Base-by-base conservation (phyloP, 1,140 invertebrate genomes). In the Phymastichus coffea region DNA sequence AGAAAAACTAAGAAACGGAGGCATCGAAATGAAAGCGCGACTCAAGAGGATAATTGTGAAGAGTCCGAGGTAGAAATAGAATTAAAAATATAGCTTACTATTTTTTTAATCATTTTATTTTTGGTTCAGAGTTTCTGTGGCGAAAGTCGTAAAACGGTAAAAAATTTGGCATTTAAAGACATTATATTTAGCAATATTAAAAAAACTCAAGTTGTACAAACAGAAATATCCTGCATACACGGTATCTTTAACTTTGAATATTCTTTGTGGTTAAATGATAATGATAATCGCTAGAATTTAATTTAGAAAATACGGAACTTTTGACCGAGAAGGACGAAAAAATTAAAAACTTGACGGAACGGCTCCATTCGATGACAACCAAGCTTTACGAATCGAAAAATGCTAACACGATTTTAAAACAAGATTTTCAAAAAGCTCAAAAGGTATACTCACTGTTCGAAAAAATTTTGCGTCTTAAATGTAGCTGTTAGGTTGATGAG, bases 321-420 rank as follows among this genome's bases (percentile, higher is more conserved):
- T 23, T 63, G 22, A 37, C 6, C 28, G 46, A 63, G 20, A 72
- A 70, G 28, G 63, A 76, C 26, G 64, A 71, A 35, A 61, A 82
- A 70, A 57, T 85, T 1, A 88, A 87, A 71, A 80, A 82, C 35
- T 64, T 88, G 0, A 83, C 82, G 38, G 83, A 82, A 10, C 88
- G 86, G 78, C 64, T 89, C 0, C 74, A 76, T 28, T 66, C 67
- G 33, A 74, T 83, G 1, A 86, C 84, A 61, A 82, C 81, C 54
- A 89, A 88, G 70, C 73, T 89, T 1, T 85, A 82, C 41, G 87
- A 90, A 56, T 81, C 80, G 10, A 85, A 84, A 72, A 89, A 90
- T 71, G 80, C 84, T 1, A 86, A 85, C 26, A 85, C 84, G 64
- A 81, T 82, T 56, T 60, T 89, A 14, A 85, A 86, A 56, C 85